Conservation (phyloP, 2,888 invertebrate genomes). For the Eristalis intricaria region DNA sequence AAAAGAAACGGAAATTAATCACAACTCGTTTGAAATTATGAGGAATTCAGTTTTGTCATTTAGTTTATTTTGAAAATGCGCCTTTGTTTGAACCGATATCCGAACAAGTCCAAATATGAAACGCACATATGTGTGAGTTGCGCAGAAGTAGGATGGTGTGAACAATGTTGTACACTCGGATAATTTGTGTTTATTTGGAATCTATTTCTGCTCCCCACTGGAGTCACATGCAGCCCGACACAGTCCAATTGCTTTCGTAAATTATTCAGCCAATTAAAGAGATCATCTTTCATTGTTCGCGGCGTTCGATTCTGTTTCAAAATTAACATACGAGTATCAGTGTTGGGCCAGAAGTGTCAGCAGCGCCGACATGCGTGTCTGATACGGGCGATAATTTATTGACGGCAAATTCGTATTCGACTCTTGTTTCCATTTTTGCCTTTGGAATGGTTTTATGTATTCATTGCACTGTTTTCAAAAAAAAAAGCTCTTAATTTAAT, state of each 20-base stretch:
- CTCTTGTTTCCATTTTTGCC: neutral
- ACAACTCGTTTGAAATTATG: conserved; percentile 1
- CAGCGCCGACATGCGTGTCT: neutral
- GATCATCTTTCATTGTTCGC: neutral
- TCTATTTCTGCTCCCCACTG: neutral
- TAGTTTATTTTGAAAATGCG: neutral
- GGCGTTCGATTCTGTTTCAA: neutral
- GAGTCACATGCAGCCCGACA: neutral
- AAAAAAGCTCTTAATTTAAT: neutral
- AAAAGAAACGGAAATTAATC: conserved; percentile 28
- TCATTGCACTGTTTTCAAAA: neutral
- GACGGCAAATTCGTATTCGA: neutral
- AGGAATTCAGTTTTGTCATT: conserved; percentile 28
- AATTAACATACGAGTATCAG: neutral
- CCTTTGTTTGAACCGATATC: neutral
- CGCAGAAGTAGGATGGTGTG: neutral
- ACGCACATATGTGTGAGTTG: neutral
- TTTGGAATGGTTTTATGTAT: neutral
- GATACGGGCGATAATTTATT: neutral
- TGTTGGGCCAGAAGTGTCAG: neutral
- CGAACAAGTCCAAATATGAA: neutral
- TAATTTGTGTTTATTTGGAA: neutral
- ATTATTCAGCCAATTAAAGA: neutral
- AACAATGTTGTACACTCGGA: neutral
- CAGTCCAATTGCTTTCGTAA: neutral